Evolutionary conservation across 2,113 vertebrate species (phyloP).

Genomic region (Rhinopomastus cyanomelas): DNA sequence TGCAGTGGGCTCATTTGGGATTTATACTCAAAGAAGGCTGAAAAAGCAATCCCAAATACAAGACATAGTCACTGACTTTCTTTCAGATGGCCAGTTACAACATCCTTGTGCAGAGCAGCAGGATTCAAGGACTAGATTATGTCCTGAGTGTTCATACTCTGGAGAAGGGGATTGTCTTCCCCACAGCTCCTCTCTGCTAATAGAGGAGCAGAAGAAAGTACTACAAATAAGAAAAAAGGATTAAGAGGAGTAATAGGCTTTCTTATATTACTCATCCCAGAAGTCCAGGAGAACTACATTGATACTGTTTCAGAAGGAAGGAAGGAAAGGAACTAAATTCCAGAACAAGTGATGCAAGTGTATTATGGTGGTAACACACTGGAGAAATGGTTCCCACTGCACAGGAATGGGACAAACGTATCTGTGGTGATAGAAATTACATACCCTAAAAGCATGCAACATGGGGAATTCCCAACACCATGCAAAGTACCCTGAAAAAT

Average conservation of each 20-base stretch:
- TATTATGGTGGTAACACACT: rapidly evolving
- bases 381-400: neutral
- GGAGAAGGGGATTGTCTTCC: neutral
- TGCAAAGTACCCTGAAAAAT: neutral
- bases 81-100: neutral
- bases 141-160: rapidly evolving
- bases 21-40: neutral
- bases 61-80: neutral
- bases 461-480: neutral
- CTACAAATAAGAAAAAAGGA: neutral
- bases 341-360: neutral
- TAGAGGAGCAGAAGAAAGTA: neutral
- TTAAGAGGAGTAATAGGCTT: rapidly evolving
- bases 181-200: neutral
- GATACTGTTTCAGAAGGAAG: neutral
- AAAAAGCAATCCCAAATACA: neutral
- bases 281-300: neutral
- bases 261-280: neutral
- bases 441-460: neutral
- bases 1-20: neutral
- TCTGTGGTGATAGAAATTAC: neutral
- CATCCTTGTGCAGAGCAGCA: neutral
- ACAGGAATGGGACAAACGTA: neutral
- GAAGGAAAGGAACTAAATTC: neutral
- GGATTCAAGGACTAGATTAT: neutral